Base-by-base conservation (phyloP, 2,888 invertebrate species). In the Aporophyla lueneburgensis region DNA sequence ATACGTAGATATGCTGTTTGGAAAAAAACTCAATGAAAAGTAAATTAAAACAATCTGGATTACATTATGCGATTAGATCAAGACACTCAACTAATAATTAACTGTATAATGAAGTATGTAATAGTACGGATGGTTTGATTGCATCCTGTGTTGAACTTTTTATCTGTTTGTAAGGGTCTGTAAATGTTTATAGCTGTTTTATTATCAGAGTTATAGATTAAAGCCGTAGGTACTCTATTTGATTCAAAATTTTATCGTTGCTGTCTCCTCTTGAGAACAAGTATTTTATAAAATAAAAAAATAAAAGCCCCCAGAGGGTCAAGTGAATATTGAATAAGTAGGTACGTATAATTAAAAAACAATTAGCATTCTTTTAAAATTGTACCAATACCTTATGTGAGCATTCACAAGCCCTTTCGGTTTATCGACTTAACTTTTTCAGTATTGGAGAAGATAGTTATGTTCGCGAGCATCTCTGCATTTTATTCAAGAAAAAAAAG, bases 151-250 rank as follows among this genome's bases (percentile, higher is more conserved):
- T 85, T 79, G 78, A 76, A 82, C 68, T 78, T 77, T 84, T 86
- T 86, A 84, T 84, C 71, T 81, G 74, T 74, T 71, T 73, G 73
- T 78, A 85, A 78, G 85, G 73, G 75, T 76, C 76, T 81, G 75
- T 86, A 81, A 87, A 86, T 78, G 78, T 81, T 85, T 86, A 86
- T 86, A 73, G 86, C 85, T 68, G 75, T 87, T 87, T 87, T 83
- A 86, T 86, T 83, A 83, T 73, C 71, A 59, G 65, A 73, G 43
- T 84, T 69, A 75, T 85, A 84, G 78, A 84, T 83, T 74, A 66
- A 62, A 83, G n/a, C 70, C 65, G 84, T n/a, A n/a, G n/a, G n/a
- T 73, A 76, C 65, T 67, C 56, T 58, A 83, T 86, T 78, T 68
- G 62, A 74, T 72, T 65, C 62, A 62, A 61, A 71, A 73, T 73